These are phyloP conservation scores for Poeciliopsis occidentalis DNA, from an alignment of 2,113 vertebrate genomes.

Conservation along the genomic window DNA sequence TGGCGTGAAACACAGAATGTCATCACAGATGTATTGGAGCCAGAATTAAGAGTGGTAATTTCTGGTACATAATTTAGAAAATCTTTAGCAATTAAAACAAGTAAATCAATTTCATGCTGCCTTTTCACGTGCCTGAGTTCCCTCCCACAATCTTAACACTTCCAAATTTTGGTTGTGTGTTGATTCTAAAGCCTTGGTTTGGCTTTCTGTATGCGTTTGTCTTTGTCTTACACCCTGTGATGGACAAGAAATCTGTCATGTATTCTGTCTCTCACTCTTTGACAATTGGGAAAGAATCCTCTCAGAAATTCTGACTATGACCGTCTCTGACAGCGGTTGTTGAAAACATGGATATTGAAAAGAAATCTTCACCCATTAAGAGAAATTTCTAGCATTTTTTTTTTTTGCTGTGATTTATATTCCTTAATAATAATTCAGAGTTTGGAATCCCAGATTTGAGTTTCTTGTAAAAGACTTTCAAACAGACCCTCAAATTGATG, in stretches of 20 bases:
- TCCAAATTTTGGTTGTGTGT: no score
- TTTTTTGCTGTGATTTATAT: background rate
- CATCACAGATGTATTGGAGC: constrained; percentile 33
- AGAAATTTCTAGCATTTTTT: background rate
- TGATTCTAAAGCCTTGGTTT: background rate
- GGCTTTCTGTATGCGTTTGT: background rate
- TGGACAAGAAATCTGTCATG: background rate
- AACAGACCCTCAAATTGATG: background rate
- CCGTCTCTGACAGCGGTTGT: background rate
- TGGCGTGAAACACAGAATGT: constrained; percentile 23
- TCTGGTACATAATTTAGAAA: background rate
- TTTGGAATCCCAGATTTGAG: background rate
- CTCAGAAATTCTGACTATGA: background rate
- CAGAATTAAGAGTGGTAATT: background rate
- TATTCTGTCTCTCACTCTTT: background rate
- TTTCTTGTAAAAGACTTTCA: background rate
- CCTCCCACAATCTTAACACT: background rate
- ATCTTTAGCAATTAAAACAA: background rate
- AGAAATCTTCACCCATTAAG: background rate
- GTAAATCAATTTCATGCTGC: background rate
- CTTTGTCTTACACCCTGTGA: background rate
- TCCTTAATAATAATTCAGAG: background rate
- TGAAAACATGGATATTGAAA: background rate
- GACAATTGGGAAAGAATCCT: background rate
- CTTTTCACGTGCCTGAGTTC: background rate